phyloP scores from a whole-genome alignment of 2,888 invertebrate genomes.

The Bombyx huttoni region DNA sequence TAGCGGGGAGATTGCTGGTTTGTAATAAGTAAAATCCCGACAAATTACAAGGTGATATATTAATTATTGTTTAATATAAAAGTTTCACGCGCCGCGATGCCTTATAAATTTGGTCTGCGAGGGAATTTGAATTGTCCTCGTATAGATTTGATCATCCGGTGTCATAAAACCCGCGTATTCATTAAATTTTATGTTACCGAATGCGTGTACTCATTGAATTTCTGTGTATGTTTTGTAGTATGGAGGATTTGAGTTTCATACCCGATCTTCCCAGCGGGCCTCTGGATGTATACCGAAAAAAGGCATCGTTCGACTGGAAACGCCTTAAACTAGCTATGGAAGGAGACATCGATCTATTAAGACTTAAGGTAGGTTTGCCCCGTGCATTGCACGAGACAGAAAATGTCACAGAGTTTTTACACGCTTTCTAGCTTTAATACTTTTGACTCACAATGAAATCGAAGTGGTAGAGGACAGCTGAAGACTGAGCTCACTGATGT shows the following conservation, averaged over 20 bases:
- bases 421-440: no score
- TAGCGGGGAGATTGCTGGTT: constrained; percentile 4
- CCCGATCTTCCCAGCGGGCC: constrained; percentile 82
- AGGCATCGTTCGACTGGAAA: constrained; percentile 90
- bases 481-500: no score
- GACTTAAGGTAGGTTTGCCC: constrained; percentile 78
- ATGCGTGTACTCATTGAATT: background rate
- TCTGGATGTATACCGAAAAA: constrained; percentile 82
- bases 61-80: constrained; percentile 12
- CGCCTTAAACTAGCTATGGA: constrained; percentile 84
- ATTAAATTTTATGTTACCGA: constrained; percentile 3
- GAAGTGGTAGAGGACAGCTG: no score
- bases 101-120: constrained; percentile 21
- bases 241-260: constrained; percentile 74
- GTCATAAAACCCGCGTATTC: constrained; percentile 19
- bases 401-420: no score
- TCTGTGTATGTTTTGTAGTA: constrained; percentile 27
- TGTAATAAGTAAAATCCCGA: constrained; percentile 7
- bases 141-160: constrained; percentile 33
- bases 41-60: constrained; percentile 34
- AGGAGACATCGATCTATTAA: constrained; percentile 78
- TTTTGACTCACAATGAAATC: no score
- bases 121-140: constrained; percentile 29
- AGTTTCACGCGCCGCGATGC: constrained; percentile 15
- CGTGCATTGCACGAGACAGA: no score